A percentile compares a stretch with the other conserved stretches of the same genome.
Evolutionary conservation across 2,113 vertebrate species (phyloP).

Genomic region (Mystacornis crossleyi): DNA sequence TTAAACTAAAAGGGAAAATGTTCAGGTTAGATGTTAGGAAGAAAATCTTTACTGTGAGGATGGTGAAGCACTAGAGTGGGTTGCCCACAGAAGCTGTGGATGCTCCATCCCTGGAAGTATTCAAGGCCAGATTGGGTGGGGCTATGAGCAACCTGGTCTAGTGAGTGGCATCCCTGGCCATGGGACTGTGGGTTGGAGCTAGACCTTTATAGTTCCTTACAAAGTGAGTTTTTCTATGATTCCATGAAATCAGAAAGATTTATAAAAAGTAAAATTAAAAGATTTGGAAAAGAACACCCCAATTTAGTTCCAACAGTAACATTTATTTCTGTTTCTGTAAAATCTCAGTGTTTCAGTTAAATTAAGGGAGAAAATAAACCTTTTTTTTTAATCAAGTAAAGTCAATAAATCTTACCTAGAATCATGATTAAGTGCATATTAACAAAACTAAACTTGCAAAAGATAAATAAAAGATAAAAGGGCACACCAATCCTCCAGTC

Average conservation of each 20-base stretch:
- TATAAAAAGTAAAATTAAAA: background rate
- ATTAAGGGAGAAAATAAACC: background rate
- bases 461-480: background rate
- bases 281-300: fast-evolving
- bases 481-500: fast-evolving
- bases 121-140: background rate
- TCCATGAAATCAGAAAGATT: background rate
- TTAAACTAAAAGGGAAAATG: background rate
- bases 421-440: background rate
- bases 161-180: no score
- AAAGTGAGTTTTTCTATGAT: background rate
- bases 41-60: background rate
- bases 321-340: background rate
- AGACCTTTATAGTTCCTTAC: background rate
- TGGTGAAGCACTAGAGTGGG: background rate
- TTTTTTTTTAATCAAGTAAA: background rate
- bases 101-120: background rate
- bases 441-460: background rate
- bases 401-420: background rate
- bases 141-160: background rate
- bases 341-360: background rate
- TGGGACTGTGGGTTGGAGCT: background rate
- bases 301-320: background rate
- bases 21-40: background rate
- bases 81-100: background rate